A percentile compares a stretch with the other conserved stretches of the same genome.
Conservation (phyloP, 2,888 invertebrate genomes). For the Saturnia japonica region DNA sequence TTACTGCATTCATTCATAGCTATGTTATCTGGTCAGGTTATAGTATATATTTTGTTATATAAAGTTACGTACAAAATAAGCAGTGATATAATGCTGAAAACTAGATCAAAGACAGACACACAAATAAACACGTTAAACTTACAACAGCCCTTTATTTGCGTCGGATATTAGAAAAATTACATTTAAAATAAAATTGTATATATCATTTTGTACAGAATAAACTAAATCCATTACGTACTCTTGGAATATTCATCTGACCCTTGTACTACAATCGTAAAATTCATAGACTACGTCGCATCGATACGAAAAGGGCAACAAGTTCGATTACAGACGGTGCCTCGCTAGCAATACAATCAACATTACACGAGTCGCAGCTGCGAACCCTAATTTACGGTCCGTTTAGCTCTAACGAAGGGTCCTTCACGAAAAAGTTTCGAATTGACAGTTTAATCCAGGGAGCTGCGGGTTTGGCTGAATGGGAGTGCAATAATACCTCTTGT, state of each 20-base stretch:
- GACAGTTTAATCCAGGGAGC: constrained; percentile 73
- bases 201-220: not conserved
- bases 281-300: constrained; percentile 1
- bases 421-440: constrained; percentile 60
- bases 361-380: constrained; percentile 73
- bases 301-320: constrained; percentile 47
- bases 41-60: too few relatives aligned
- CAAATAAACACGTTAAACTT: too few relatives aligned
- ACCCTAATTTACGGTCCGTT: constrained; percentile 74
- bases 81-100: too few relatives aligned
- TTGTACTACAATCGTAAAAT: not conserved
- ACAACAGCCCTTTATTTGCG: too few relatives aligned
- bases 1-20: too few relatives aligned
- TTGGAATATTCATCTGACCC: constrained; percentile 3
- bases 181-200: not conserved
- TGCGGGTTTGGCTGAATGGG: constrained; percentile 30
- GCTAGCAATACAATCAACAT: constrained; percentile 77
- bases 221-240: not conserved
- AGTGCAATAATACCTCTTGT: not conserved
- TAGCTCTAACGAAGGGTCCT: constrained; percentile 67
- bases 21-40: too few relatives aligned
- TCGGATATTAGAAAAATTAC: too few relatives aligned
- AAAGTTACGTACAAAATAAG: too few relatives aligned
- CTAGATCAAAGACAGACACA: too few relatives aligned
- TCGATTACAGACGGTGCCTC: constrained; percentile 54